phyloP scores from a whole-genome alignment of 2,113 vertebrate species.

The Malaclemys terrapin region DNA sequence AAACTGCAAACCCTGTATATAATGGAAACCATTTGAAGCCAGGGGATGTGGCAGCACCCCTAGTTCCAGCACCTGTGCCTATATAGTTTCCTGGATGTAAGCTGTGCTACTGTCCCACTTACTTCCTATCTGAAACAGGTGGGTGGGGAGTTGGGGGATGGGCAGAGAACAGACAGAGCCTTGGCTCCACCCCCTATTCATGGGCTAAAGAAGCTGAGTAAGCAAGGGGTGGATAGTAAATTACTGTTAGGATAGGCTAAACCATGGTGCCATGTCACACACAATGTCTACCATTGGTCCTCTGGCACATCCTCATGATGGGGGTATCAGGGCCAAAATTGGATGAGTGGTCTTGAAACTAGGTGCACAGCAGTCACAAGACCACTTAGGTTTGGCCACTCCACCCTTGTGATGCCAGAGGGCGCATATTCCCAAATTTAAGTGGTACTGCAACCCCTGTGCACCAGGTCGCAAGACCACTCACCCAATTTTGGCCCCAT shows the following conservation, averaged over 20 bases:
- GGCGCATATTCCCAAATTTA: background rate
- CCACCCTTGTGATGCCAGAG: background rate
- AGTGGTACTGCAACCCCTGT: background rate
- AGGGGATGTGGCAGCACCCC: too few relatives aligned
- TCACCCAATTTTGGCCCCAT: background rate
- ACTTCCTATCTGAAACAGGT: background rate
- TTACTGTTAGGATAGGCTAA: background rate
- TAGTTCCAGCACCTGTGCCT: too few relatives aligned
- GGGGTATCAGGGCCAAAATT: background rate
- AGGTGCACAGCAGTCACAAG: background rate
- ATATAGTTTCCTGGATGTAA: background rate
- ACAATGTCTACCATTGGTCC: background rate
- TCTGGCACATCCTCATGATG: background rate
- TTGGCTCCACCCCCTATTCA: background rate
- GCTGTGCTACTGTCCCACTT: background rate
- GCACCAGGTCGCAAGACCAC: background rate
- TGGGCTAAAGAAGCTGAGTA: background rate
- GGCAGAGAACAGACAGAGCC: background rate
- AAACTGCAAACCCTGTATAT: too few relatives aligned
- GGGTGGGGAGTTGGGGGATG: background rate
- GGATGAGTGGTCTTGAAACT: background rate
- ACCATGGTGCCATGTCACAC: background rate
- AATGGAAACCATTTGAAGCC: too few relatives aligned
- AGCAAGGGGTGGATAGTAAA: background rate
- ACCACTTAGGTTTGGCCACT: background rate